Percentiles rank a stretch among this genome's conserved stretches.
These are phyloP conservation scores for Ornithoptera alexandrae DNA, from an alignment of 2,888 invertebrate genomes.

Conservation along the genomic window DNA sequence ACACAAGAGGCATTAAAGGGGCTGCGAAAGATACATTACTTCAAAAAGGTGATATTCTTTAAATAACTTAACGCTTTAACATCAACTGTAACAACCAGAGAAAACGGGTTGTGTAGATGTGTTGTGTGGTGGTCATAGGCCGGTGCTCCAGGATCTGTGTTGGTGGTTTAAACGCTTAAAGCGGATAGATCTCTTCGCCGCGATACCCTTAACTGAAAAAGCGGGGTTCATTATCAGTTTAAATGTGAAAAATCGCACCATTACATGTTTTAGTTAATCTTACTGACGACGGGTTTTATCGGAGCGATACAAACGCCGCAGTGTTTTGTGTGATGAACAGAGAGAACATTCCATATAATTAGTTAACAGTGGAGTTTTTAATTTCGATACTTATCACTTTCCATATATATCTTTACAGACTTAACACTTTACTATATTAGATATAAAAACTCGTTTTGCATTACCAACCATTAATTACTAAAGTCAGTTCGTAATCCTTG, in stretches of 20 bases:
- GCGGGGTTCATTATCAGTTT: constrained; percentile 36
- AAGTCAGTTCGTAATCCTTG: no score
- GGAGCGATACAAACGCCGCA: neutral
- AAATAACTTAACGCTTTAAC: constrained; percentile 8
- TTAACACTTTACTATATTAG: no score
- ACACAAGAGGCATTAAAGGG: constrained; percentile 34
- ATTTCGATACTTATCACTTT: no score
- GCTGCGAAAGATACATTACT: constrained; percentile 40
- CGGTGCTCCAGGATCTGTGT: constrained; percentile 15
- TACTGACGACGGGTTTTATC: neutral
- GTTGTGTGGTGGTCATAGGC: constrained; percentile 15
- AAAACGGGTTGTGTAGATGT: constrained; percentile 22
- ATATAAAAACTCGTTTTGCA: no score
- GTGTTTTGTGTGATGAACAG: neutral
- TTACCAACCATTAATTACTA: no score
- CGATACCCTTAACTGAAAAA: constrained; percentile 42
- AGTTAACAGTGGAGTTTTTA: no score
- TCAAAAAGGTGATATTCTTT: constrained; percentile 23
- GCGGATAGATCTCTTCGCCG: constrained; percentile 38
- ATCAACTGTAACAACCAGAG: constrained; percentile 17
- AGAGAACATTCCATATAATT: no score
- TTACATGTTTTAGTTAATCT: neutral
- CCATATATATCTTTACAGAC: no score
- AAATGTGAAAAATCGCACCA: neutral
- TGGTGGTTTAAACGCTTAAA: constrained; percentile 37